Evolutionary conservation across 2,797 vertebrate species (phyloP).

Genomic region (Gastrophryne carolinensis): DNA sequence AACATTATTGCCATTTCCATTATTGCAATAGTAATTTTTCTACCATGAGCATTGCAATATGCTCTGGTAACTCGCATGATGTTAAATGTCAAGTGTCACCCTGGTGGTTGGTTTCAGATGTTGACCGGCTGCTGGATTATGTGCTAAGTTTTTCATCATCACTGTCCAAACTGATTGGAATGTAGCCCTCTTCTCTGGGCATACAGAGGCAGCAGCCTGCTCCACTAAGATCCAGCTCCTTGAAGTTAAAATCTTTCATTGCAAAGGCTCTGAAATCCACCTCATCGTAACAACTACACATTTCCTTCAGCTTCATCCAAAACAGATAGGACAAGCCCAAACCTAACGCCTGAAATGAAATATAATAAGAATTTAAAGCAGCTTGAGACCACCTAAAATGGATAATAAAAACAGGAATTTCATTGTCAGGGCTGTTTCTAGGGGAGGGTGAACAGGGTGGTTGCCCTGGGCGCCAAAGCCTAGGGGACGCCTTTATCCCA

Average conservation of each 20-base stretch:
- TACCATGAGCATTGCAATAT: background rate
- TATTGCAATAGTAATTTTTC: conserved; percentile 19
- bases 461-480: too few relatives aligned
- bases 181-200: conserved; percentile 81
- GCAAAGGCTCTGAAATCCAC: conserved; percentile 77
- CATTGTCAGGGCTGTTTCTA: too few relatives aligned
- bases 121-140: background rate
- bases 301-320: conserved; percentile 82
- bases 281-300: conserved; percentile 72
- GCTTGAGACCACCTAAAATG: too few relatives aligned
- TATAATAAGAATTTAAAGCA: too few relatives aligned
- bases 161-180: conserved; percentile 62
- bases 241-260: conserved; percentile 63
- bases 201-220: conserved; percentile 88
- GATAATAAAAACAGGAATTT: too few relatives aligned
- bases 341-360: conserved; percentile 79
- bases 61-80: background rate
- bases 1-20: background rate
- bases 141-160: conserved; percentile 20
- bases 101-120: background rate
- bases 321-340: conserved; percentile 81
- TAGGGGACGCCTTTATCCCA: too few relatives aligned
- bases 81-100: background rate
- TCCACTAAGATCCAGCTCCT: conserved; percentile 75
- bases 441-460: too few relatives aligned